phyloP scores from a whole-genome alignment of 1,140 invertebrate genomes.

The Marisa cornuarietis region DNA sequence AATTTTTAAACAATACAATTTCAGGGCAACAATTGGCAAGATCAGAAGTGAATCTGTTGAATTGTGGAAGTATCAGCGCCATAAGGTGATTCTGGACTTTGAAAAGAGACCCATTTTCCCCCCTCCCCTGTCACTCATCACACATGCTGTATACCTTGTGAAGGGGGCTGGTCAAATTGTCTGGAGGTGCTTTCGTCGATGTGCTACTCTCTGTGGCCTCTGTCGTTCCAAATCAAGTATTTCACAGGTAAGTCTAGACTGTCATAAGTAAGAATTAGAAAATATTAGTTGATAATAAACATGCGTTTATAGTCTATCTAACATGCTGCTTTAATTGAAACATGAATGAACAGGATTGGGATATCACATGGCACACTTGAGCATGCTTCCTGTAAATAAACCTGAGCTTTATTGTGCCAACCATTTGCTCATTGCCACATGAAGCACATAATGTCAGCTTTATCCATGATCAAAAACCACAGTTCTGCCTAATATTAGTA shows the following conservation, averaged over 20 bases:
- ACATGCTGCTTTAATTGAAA: conserved; percentile 27
- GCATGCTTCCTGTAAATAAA: too few species aligned
- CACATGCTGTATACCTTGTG: conserved; percentile 42
- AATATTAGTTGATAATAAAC: not conserved
- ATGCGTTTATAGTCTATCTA: conserved; percentile 28
- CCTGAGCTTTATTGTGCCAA: too few species aligned
- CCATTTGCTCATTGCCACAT: too few species aligned
- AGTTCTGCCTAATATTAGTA: too few species aligned
- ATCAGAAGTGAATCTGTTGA: conserved; percentile 61
- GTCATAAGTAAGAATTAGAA: not conserved
- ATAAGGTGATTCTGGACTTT: conserved; percentile 67
- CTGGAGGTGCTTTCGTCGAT: not conserved
- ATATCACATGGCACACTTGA: too few species aligned
- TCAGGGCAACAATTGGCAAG: conserved; percentile 61
- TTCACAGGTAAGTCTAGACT: conserved; percentile 53
- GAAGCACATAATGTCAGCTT: too few species aligned
- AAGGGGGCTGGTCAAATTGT: not conserved
- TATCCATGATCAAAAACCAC: too few species aligned
- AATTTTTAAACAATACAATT: too few species aligned
- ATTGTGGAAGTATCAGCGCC: conserved; percentile 69
- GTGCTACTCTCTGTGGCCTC: not conserved
- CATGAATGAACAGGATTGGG: too few species aligned
- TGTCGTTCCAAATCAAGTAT: conserved; percentile 25
- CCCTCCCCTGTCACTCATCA: conserved; percentile 58
- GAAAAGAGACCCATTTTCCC: conserved; percentile 59